These are phyloP conservation scores for Pan troglodytes DNA, from an alignment of 2,113 vertebrate species.

Conservation along the genomic window NHGRI_mPanTro3-v2.1_pri NC_072402.2:8861001-8861500, in stretches of 20 bases:
- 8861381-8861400: conserved; percentile 35
- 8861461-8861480: conserved; percentile 43
- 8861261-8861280: neutral
- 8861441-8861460: conserved; percentile 54
- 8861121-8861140: no score
- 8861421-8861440: conserved; percentile 47
- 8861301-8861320: neutral
- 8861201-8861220: neutral
- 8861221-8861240: no score
- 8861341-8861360: conserved; percentile 62
- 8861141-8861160: neutral
- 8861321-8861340: conserved; percentile 54
- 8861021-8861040: neutral
- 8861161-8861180: neutral
- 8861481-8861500: neutral
- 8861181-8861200: neutral
- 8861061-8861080: neutral
- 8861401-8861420: conserved; percentile 52
- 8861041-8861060: no score
- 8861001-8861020: neutral
- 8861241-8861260: neutral
- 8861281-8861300: neutral
- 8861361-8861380: neutral
- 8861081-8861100: neutral
- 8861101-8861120: neutral